Evolutionary conservation across 1,140 invertebrate species (phyloP).

Genomic region (Brachystomella parvula): DNA sequence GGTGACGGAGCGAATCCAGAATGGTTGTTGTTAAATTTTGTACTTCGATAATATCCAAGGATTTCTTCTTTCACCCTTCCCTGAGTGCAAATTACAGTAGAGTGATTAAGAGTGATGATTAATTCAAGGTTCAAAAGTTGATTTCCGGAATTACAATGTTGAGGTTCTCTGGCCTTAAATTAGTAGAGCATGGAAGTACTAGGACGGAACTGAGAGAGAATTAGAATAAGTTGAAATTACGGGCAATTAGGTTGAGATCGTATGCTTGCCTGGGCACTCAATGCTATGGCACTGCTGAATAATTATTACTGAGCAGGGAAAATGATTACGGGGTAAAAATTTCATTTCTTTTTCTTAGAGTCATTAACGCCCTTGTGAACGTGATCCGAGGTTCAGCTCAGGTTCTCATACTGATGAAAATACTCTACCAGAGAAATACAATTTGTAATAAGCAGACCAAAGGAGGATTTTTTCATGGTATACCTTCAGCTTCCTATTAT

Average conservation of each 20-base stretch:
- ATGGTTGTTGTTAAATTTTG: neutral
- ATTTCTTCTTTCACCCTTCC: neutral
- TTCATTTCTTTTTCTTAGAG: too few relatives aligned
- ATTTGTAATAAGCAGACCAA: neutral
- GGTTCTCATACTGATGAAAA: neutral
- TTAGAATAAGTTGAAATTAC: neutral
- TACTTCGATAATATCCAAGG: neutral
- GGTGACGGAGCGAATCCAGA: neutral
- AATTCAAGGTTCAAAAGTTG: neutral
- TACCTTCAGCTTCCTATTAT: too few relatives aligned
- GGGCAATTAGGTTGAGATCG: constrained; percentile 6
- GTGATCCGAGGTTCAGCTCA: too few relatives aligned
- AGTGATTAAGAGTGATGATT: neutral
- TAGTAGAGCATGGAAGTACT: constrained; percentile 8
- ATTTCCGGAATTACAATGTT: neutral
- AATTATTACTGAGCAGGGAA: neutral
- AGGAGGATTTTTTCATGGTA: neutral
- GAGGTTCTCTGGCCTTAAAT: neutral
- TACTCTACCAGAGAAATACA: neutral
- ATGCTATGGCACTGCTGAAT: constrained; percentile 31
- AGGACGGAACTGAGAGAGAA: neutral
- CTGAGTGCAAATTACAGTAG: too few relatives aligned
- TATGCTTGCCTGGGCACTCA: constrained; percentile 24
- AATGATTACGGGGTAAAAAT: constrained; percentile 1
- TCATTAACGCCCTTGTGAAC: too few relatives aligned